Evolutionary conservation across 2,797 vertebrate genomes (phyloP), one percentile per base, ranked within the genome.

Genomic region (Eurystomus glaucurus): DNA sequence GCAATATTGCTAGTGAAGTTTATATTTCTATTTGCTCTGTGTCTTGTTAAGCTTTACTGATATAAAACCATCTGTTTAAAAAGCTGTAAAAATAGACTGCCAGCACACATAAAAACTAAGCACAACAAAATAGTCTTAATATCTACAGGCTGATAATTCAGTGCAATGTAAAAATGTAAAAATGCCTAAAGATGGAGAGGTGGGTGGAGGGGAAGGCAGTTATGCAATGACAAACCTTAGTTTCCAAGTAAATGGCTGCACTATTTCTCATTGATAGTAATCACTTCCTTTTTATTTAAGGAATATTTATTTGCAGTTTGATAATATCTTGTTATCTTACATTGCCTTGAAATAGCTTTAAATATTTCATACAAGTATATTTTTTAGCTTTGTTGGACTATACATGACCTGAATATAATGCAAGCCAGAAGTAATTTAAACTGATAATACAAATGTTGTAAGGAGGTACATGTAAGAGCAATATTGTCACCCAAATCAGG

Each of bases 51-150:
- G 96, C 88, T 90, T 93, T 87, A 92, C 90, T 86, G 91, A 78
- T 97, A 96, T 92, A 97, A 97, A 98, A 78, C 95, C 95, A 97
- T 98, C 96, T 98, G 97, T 98, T 97, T 95, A 97, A 95, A 97
- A 98, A 97, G 78, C 95, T 97, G 75, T 94, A 97, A 97, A 95
- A 97, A 76, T 60, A 86, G 62, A 76, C 64, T 98, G 75, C 85
- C 93, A 96, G 91, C 84, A 82, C n/a, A 81, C 82, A 85, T 76
- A 79, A 95, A 92, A 97, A 54, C 72, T 90, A 95, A 96, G 46
- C 11, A 31, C 84, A 93, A 84, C 96, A 97, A 97, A 97, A 86
- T 91, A 91, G 88, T 74, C 96, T 93, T 88, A 91, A 87, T 95
- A 79, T 84, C 60, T 77, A 79, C 92, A 82, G 41, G 74, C 35